Evolutionary conservation across 2,888 invertebrate genomes (phyloP), one percentile per base, ranked within the genome.

Genomic region (Campoletis raptor): DNA sequence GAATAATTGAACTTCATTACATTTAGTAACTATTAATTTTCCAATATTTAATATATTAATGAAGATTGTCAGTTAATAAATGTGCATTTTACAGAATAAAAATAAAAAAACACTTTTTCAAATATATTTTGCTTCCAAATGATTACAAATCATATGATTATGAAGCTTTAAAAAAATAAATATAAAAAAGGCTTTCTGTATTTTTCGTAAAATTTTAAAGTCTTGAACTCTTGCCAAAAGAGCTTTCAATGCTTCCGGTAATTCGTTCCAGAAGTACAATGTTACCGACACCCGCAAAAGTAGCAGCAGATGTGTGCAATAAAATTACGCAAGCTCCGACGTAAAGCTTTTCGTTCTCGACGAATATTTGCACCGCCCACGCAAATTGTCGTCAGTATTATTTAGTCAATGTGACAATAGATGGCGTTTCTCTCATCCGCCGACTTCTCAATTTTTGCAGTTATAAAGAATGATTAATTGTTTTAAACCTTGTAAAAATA

Each of bases 221-320:
- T 30, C 30, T 79, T 86, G 81, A 81, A 21, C 18, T 37, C 9
- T 69, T 64, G 81, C 83, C 83, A 84, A 64, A 67, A 48, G 30
- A 45, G 69, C 42, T 45, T 67, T 54, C 72, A 18, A 74, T 54
- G 74, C 81, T 83, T 83, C 83, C 81, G 83, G 86, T 40, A 86
- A 78, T 73, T 69, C 52, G 66, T 66, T 21, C 45, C 42, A 48
- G 64, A 69, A 78, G 37, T 52, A 86, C 83, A 80, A 77, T 77
- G 80, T 85, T 85, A 82, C 78, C 85, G 69, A 82, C 85, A 69
- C 61, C 78, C 61, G 82, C 69, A 74, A 82, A 67, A 57, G 61
- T 40, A 79, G 37, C 66, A 73, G 76, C 40, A 67, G 40, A 42
- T 70, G 61, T 81, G 18, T 37, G 48, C 24, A 12, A 24, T 61